Evolutionary conservation across 1,140 invertebrate species (phyloP).

Genomic region (Gryllus bimaculatus): DNA sequence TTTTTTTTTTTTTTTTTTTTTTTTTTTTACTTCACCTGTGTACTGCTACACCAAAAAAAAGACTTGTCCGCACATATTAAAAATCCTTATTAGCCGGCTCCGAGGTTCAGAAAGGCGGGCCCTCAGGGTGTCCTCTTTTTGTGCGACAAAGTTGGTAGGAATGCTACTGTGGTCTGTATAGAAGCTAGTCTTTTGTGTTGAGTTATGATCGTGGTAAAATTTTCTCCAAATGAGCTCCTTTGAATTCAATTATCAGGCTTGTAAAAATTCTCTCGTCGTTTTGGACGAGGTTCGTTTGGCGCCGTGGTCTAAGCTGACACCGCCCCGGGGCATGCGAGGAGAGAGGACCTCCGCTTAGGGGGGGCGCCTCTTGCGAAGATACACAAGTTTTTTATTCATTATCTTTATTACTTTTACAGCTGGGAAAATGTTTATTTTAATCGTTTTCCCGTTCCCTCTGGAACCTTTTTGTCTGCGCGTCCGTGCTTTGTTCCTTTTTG

Average conservation of each 20-base stretch:
- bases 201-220: slow-evolving; percentile 1
- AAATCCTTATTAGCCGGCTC: not conserved
- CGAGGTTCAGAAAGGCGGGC: not conserved
- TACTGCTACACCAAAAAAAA: not conserved
- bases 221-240: not conserved
- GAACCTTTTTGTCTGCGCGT: not conserved
- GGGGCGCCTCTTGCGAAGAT: not conserved
- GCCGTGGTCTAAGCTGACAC: too few species aligned
- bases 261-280: not conserved
- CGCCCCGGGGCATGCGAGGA: too few species aligned
- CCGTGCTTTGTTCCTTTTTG: not conserved
- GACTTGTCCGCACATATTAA: not conserved
- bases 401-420: slow-evolving; percentile 5
- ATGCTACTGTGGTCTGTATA: too few species aligned
- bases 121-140: not conserved
- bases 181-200: not conserved
- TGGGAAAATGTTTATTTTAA: slow-evolving; percentile 6
- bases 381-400: slow-evolving; percentile 6
- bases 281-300: too few species aligned
- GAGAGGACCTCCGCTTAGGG: too few species aligned
- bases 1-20: not conserved
- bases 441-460: not conserved
- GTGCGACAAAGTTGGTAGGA: too few species aligned
- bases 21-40: not conserved
- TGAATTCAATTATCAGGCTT: not conserved